Percentiles rank a stretch among this genome's conserved stretches.
Evolutionary conservation across 2,113 vertebrate species (phyloP).

Genomic region (human (Homo sapiens)): GRCh38 chr2:25512001-25512500

Average conservation of each 20-base stretch:
- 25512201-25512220: conserved; percentile 15
- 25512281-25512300: not conserved
- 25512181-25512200: not conserved
- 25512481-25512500: not conserved
- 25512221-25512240: conserved; percentile 17
- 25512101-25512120: not conserved
- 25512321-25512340: not conserved
- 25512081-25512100: not conserved
- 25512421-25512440: not conserved
- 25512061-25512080: not conserved
- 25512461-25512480: not conserved
- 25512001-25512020: conserved; percentile 27
- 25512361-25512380: conserved; percentile 21
- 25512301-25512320: not conserved
- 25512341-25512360: not conserved
- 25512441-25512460: not conserved
- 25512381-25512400: not conserved
- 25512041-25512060: not conserved
- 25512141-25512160: not conserved
- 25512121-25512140: not conserved
- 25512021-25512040: not conserved
- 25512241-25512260: conserved; percentile 23
- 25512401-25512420: not conserved
- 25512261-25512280: not conserved
- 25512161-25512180: conserved; percentile 23